phyloP scores from a whole-genome alignment of 2,797 vertebrate genomes.

The Tragopan temminckii region DNA sequence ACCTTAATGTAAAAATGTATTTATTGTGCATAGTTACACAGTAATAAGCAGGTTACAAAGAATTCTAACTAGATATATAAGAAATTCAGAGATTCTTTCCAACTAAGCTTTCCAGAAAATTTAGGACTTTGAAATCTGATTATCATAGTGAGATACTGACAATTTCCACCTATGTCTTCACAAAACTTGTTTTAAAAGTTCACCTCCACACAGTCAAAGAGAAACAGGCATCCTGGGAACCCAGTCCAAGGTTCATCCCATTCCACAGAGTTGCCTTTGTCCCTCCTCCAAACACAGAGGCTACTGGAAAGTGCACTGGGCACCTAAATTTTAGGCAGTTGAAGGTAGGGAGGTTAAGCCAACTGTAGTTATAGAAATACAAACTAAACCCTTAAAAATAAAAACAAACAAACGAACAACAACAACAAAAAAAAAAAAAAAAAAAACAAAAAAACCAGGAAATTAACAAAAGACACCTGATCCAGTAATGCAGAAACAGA shows the following conservation, averaged over 20 bases:
- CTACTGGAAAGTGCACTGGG: not conserved
- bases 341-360: not conserved
- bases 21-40: not conserved
- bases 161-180: not conserved
- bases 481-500: not conserved
- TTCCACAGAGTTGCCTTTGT: accelerated
- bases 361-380: not conserved
- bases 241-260: not conserved
- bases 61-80: not conserved
- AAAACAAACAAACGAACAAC: too few relatives aligned
- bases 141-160: not conserved
- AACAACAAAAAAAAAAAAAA: too few relatives aligned
- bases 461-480: not conserved
- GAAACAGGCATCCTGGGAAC: not conserved
- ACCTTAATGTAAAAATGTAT: not conserved
- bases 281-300: not conserved
- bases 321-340: not conserved
- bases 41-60: not conserved
- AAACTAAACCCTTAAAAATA: not conserved
- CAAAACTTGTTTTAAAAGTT: not conserved
- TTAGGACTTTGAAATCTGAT: not conserved
- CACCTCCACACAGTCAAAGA: not conserved
- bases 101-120: not conserved
- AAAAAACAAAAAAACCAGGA: not conserved
- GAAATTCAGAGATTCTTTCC: not conserved